A percentile compares a stretch with the other conserved stretches of the same genome.
phyloP scores from a whole-genome alignment of 2,888 invertebrate species.

The Mamestra brassicae region DNA sequence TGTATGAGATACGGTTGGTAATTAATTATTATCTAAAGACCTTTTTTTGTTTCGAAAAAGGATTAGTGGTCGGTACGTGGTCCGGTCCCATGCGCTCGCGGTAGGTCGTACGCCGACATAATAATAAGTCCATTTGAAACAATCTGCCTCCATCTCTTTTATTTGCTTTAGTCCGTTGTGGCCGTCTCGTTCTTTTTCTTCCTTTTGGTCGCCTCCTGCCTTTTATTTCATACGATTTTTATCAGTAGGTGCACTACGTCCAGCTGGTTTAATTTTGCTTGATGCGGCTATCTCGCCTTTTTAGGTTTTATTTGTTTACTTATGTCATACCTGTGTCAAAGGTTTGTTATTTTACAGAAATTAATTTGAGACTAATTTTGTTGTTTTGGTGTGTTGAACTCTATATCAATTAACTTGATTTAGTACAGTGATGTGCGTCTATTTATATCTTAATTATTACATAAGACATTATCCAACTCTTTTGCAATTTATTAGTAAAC shows the following conservation, averaged over 20 bases:
- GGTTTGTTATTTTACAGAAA: neutral
- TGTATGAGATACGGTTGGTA: conserved; percentile 37
- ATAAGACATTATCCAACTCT: neutral
- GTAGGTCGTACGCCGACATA: conserved; percentile 78
- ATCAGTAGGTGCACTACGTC: conserved; percentile 59
- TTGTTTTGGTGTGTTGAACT: too few relatives aligned
- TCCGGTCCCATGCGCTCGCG: conserved; percentile 67
- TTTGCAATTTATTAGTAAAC: conserved; percentile 29
- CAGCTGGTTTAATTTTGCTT: conserved; percentile 64
- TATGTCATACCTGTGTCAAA: neutral
- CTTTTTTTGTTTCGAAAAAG: conserved; percentile 52
- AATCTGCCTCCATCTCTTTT: conserved; percentile 78
- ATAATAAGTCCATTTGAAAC: conserved; percentile 85
- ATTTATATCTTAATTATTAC: neutral
- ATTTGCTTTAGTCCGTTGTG: conserved; percentile 74
- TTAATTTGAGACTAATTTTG: neutral
- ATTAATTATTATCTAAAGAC: conserved; percentile 53
- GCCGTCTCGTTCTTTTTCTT: conserved; percentile 73
- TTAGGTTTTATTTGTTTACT: neutral
- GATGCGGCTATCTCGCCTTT: conserved; percentile 42
- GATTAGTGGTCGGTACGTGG: conserved; percentile 57
- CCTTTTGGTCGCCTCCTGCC: conserved; percentile 64
- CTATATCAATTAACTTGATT: neutral
- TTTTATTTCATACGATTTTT: conserved; percentile 73
- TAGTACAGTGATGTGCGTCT: neutral